Evolutionary conservation across 1,140 invertebrate genomes (phyloP).

Genomic region (Gryon sp.): DNA sequence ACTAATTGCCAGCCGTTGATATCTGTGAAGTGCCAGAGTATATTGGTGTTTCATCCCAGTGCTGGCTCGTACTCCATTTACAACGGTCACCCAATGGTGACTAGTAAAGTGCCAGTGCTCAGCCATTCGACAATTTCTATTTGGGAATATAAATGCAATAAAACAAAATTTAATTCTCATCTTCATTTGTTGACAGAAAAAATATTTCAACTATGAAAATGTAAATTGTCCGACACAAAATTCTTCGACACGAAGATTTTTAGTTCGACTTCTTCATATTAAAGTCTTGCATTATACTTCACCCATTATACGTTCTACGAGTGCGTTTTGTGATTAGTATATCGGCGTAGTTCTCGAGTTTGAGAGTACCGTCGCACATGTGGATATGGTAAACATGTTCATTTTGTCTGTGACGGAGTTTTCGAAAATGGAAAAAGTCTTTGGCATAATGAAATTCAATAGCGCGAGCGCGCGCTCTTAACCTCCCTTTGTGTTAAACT

Average conservation of each 20-base stretch:
- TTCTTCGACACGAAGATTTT: slow-evolving; percentile 27
- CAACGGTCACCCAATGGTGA: too few species aligned
- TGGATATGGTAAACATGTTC: slow-evolving; percentile 40
- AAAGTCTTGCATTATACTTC: slow-evolving; percentile 17
- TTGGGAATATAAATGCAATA: too few species aligned
- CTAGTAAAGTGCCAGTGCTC: too few species aligned
- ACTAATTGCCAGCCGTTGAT: too few species aligned
- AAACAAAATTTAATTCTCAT: too few species aligned
- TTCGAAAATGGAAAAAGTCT: slow-evolving; percentile 47
- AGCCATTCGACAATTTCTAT: too few species aligned
- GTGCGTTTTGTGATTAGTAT: slow-evolving; percentile 40
- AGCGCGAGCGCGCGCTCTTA: neutral
- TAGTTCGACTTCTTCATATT: slow-evolving; percentile 13
- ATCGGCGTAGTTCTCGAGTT: slow-evolving; percentile 7
- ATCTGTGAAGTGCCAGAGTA: too few species aligned
- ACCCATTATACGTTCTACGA: slow-evolving; percentile 40
- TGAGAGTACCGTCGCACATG: slow-evolving; percentile 1
- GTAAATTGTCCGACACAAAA: slow-evolving; percentile 11
- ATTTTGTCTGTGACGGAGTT: slow-evolving; percentile 26
- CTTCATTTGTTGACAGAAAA: too few species aligned
- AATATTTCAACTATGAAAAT: slow-evolving; percentile 13
- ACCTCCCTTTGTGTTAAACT: slow-evolving; percentile 21
- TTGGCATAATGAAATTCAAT: slow-evolving; percentile 43
- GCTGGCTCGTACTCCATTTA: too few species aligned
- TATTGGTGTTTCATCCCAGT: too few species aligned